Evolutionary conservation across 92 coral and sea anemone species (phyloP), one percentile per base, ranked within the genome.

Genomic region (Nematostella vectensis): DNA sequence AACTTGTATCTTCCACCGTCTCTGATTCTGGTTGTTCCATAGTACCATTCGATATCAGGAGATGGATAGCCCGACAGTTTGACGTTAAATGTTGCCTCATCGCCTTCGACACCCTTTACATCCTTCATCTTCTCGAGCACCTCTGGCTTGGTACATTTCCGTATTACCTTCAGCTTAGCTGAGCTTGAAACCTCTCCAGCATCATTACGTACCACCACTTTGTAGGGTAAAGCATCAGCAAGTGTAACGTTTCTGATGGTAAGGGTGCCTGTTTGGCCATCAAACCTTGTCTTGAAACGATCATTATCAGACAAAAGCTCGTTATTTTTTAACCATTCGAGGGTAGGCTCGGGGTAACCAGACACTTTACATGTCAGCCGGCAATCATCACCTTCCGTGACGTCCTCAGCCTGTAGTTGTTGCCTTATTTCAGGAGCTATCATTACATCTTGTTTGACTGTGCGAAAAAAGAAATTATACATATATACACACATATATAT

Each of bases 281-380:
- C 88, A 55, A 81, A 81, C 16, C 31, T 31, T 3, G 50, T 40
- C 48, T 65, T 75, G 15, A 70, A 49, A 1, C 79, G 70, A 29
- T 59, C 62, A 33, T 59, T 68, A 0, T 57, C 50, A 55, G 56
- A 27, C 17, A 87, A 29, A 8, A 78, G 65, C 24, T 61, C 51
- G 18, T 62, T 76, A 70, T 87, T 83, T 55, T 76, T 78, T 25
- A 73, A 40, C 96, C 96, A 87, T 31, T 70, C 77, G 15, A 87
- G 65, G 29, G 72, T 33, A 24, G 96, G 96, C 48, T 72, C 74
- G 1, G 96, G 87, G 29, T 65, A 26, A 21, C 87, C 96, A 25
- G 73, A 62, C 33, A 87, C 59, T n/a, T 67, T 60, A 38, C 84
- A 84, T 8, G 44, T 29, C 20, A 87, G 78, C 44, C 70, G 72